These are phyloP conservation scores for Stichodactyla mertensii DNA, from an alignment of 64 coral and sea anemone genomes.

Conservation along the genomic window DNA sequence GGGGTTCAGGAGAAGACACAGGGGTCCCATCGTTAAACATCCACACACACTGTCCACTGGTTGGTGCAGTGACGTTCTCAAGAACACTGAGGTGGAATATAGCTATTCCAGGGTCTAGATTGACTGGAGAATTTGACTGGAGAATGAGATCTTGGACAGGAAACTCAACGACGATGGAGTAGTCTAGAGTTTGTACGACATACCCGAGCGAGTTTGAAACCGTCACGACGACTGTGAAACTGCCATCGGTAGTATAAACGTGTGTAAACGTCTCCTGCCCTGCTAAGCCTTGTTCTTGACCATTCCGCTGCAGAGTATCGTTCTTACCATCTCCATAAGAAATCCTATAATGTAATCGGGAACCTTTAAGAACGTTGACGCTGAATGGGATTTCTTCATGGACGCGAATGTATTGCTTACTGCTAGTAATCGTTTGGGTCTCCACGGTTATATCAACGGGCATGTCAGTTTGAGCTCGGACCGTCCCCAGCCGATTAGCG, in stretches of 20 bases:
- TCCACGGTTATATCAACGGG: conserved; percentile 61
- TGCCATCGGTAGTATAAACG: conserved; percentile 32
- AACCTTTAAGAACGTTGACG: conserved; percentile 46
- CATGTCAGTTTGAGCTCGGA: conserved; percentile 6
- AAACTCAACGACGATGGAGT: conserved; percentile 44
- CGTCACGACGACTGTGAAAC: conserved; percentile 57
- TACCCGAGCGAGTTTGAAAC: conserved; percentile 50
- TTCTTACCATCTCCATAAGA: conserved; percentile 55
- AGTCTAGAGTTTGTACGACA: conserved; percentile 17
- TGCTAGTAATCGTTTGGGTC: conserved; percentile 22
- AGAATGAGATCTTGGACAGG: conserved; percentile 55
- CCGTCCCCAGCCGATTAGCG: conserved; percentile 43
- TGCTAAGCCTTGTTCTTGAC: not conserved
- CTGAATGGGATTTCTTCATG: conserved; percentile 42
- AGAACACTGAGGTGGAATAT: conserved; percentile 24
- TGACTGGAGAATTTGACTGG: conserved; percentile 44
- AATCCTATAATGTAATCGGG: conserved; percentile 53
- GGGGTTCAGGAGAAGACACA: conserved; percentile 12
- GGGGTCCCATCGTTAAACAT: conserved; percentile 52
- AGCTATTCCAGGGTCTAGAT: conserved; percentile 39
- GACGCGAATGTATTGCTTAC: conserved; percentile 60
- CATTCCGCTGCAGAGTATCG: not conserved
- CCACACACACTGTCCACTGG: conserved; percentile 49
- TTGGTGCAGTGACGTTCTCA: conserved; percentile 33
- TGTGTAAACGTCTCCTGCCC: conserved; percentile 33